phyloP scores from a whole-genome alignment of 2,888 invertebrate species.

The Drosophila lutescens region DNA sequence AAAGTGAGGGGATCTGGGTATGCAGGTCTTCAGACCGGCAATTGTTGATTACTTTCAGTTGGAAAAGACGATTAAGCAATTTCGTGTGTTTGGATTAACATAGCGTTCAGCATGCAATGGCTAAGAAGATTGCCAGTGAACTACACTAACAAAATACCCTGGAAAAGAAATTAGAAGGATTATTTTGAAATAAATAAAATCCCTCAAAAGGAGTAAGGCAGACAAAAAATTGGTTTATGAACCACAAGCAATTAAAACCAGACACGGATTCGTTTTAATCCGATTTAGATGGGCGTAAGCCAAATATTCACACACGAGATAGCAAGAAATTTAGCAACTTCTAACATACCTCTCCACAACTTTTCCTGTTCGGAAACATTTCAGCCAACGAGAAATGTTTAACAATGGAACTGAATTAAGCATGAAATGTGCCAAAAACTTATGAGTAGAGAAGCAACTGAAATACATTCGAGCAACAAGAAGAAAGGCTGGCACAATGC shows the following conservation, averaged over 20 bases:
- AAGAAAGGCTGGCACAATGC: constrained; percentile 62
- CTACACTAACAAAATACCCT: background rate
- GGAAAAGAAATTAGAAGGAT: background rate
- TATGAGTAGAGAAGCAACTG: constrained; percentile 34
- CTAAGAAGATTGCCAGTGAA: too few species aligned
- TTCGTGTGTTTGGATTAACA: constrained; percentile 31
- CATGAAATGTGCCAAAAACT: constrained; percentile 62
- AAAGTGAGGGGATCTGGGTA: background rate
- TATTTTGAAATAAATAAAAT: background rate
- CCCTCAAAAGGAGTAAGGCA: too few species aligned
- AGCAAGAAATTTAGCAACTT: background rate
- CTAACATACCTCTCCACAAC: background rate
- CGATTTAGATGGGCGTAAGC: background rate
- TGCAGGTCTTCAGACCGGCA: constrained; percentile 41
- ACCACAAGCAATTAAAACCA: too few species aligned
- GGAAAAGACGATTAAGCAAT: constrained; percentile 44
- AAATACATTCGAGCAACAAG: constrained; percentile 41
- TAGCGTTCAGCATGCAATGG: constrained; percentile 65
- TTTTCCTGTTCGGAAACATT: constrained; percentile 14
- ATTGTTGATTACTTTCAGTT: constrained; percentile 65
- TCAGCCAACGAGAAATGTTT: constrained; percentile 31
- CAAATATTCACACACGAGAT: background rate
- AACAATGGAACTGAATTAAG: constrained; percentile 51
- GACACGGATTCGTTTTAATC: background rate
- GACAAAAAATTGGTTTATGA: too few species aligned